phyloP scores from a whole-genome alignment of 2,797 vertebrate genomes.

The Avahi laniger region DNA sequence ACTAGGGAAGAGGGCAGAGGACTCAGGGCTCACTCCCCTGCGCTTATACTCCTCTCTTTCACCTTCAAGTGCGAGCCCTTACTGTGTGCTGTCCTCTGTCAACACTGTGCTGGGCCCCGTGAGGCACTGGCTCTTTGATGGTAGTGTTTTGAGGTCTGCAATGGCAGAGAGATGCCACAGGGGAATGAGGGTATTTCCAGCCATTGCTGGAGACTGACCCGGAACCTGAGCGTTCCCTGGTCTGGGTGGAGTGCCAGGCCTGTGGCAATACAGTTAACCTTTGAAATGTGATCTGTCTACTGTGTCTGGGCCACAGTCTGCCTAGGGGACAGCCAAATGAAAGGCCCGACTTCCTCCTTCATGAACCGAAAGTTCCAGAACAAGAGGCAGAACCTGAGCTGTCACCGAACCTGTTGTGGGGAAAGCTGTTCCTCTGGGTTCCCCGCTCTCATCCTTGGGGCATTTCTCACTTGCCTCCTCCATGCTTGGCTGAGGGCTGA shows the following conservation, averaged over 20 bases:
- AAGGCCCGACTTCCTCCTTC: neutral
- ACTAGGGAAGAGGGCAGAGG: neutral
- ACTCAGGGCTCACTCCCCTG: neutral
- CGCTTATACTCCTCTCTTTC: neutral
- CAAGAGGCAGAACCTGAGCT: neutral
- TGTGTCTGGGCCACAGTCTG: neutral
- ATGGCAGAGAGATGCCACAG: neutral
- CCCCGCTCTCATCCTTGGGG: neutral
- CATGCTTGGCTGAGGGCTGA: neutral
- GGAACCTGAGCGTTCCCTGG: neutral
- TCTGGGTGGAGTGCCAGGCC: neutral
- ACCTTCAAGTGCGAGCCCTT: neutral
- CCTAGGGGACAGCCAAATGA: neutral
- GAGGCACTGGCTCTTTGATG: rapidly evolving
- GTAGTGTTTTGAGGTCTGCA: neutral
- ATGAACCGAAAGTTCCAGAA: neutral
- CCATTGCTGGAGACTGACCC: neutral
- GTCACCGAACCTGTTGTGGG: rapidly evolving
- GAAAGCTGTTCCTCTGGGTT: neutral
- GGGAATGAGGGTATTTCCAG: neutral
- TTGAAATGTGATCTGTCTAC: neutral
- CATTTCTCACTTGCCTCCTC: neutral
- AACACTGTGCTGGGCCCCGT: rapidly evolving
- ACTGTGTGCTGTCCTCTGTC: neutral
- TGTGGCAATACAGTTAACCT: constrained; percentile 4